These are phyloP conservation scores for Tetramorium parvispinum DNA, from an alignment of 1,140 invertebrate genomes.

Conservation along the genomic window DNA sequence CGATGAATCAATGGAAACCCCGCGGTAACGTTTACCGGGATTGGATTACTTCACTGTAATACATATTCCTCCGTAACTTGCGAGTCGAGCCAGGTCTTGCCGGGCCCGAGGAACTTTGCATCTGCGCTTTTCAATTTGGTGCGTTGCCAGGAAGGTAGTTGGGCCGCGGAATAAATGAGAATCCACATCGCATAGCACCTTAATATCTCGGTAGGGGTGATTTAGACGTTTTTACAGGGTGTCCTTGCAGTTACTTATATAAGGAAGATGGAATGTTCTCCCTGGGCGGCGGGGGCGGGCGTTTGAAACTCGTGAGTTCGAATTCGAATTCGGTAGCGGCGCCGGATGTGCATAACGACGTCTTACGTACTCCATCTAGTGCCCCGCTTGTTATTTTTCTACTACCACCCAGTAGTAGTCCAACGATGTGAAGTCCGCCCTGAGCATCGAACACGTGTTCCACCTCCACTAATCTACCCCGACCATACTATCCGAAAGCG, in stretches of 20 bases:
- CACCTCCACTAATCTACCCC: constrained; percentile 83
- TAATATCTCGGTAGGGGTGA: constrained; percentile 81
- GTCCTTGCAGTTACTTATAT: constrained; percentile 64
- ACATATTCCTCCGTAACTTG: constrained; percentile 67
- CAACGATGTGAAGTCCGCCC: constrained; percentile 72
- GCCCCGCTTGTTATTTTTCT: constrained; percentile 81
- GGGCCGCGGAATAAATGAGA: constrained; percentile 76
- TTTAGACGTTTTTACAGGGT: constrained; percentile 82
- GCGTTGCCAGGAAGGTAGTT: constrained; percentile 77
- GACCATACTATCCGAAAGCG: constrained; percentile 71
- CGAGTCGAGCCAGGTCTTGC: constrained; percentile 62
- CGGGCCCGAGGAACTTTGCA: constrained; percentile 66
- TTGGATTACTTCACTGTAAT: constrained; percentile 75
- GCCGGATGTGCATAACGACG: constrained; percentile 85
- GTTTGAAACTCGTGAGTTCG: constrained; percentile 71
- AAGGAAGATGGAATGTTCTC: background rate
- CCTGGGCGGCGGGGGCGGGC: constrained; percentile 25
- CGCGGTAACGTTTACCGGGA: constrained; percentile 68
- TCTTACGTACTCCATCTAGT: constrained; percentile 84
- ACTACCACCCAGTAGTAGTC: constrained; percentile 72
- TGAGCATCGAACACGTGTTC: constrained; percentile 84
- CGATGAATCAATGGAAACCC: constrained; percentile 74
- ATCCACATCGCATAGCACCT: constrained; percentile 77
- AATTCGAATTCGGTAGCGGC: constrained; percentile 76
- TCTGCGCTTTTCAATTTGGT: constrained; percentile 84